These are phyloP conservation scores for Eutrigla gurnardus DNA, from an alignment of 2,797 vertebrate genomes.

Conservation along the genomic window DNA sequence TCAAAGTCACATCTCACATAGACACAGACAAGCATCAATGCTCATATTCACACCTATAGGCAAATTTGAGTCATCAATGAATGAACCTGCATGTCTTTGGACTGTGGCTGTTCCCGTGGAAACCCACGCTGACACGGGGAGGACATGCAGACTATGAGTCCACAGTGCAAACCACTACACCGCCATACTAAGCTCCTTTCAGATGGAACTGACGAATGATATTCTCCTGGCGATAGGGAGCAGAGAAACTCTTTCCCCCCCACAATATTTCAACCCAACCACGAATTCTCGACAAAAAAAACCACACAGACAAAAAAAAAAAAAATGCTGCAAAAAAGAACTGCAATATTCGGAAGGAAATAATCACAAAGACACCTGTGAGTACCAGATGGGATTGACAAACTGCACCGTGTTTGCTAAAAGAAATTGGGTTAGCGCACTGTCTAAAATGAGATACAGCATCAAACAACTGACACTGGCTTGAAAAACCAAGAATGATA, in stretches of 20 bases:
- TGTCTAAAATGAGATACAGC: conserved; percentile 41
- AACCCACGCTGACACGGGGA: no score
- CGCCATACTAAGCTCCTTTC: not conserved
- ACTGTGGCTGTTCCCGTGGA: no score
- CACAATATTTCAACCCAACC: conserved; percentile 15
- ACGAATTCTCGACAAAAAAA: conserved; percentile 15
- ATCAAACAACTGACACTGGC: conserved; percentile 14
- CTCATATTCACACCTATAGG: no score
- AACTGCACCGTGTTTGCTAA: conserved; percentile 45
- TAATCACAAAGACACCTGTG: conserved; percentile 34
- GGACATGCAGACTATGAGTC: no score
- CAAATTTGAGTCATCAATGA: no score
- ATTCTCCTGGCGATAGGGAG: not conserved
- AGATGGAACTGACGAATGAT: conserved; percentile 3
- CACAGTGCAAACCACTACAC: no score
- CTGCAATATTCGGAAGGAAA: conserved; percentile 22
- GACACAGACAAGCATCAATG: no score
- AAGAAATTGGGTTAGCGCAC: conserved; percentile 52
- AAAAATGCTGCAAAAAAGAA: not conserved
- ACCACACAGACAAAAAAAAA: not conserved
- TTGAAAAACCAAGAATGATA: conserved; percentile 30
- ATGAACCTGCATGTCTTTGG: no score
- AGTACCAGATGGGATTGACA: conserved; percentile 34
- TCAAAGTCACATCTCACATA: no score
- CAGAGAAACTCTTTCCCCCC: not conserved